A percentile compares a stretch with the other conserved stretches of the same genome.
These are phyloP conservation scores for Magallana angulata DNA, from an alignment of 1,140 invertebrate genomes.

Conservation along the genomic window DNA sequence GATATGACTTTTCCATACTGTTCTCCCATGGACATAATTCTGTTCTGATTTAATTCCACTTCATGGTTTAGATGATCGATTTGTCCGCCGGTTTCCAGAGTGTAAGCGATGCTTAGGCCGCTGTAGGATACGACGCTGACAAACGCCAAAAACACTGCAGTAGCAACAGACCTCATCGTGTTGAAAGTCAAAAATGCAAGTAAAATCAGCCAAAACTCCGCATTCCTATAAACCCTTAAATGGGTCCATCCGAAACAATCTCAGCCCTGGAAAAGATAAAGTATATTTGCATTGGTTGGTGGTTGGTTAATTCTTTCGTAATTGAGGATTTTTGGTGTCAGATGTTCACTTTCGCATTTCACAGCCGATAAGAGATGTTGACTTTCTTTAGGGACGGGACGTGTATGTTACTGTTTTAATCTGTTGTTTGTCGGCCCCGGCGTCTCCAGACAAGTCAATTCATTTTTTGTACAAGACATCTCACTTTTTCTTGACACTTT, in stretches of 20 bases:
- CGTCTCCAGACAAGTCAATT: background rate
- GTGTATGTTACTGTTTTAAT: background rate
- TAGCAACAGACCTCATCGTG: background rate
- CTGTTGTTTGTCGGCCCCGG: background rate
- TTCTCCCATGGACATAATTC: background rate
- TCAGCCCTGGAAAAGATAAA: background rate
- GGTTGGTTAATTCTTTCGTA: background rate
- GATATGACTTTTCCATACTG: background rate
- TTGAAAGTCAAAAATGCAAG: background rate
- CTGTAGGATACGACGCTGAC: background rate
- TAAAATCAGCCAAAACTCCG: background rate
- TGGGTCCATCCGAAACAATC: background rate
- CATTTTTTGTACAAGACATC: too few relatives aligned
- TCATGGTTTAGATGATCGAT: background rate
- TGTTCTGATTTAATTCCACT: conserved; percentile 19
- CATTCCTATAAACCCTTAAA: background rate
- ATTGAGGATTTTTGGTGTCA: background rate
- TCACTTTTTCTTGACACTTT: too few relatives aligned
- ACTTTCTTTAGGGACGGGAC: background rate
- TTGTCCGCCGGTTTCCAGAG: background rate
- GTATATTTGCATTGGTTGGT: background rate
- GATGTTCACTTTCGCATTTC: background rate
- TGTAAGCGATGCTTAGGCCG: background rate
- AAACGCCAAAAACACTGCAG: background rate
- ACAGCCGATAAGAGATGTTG: conserved; percentile 21